These are phyloP conservation scores for Bufo bufo DNA, from an alignment of 2,113 vertebrate species.

Conservation along the genomic window DNA sequence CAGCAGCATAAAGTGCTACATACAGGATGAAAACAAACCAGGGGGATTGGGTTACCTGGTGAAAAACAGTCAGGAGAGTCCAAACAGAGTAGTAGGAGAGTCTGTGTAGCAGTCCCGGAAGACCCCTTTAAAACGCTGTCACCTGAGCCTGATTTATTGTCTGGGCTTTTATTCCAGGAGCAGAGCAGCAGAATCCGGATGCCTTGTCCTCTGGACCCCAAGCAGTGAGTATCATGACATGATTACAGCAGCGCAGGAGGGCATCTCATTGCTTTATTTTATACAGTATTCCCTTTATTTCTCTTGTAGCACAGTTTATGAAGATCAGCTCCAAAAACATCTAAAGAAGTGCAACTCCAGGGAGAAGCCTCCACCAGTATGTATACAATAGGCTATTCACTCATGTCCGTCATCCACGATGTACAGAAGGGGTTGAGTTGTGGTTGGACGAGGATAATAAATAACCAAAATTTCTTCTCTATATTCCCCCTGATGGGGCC, in stretches of 20 bases:
- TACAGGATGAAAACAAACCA: too few relatives aligned
- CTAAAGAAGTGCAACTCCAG: conserved; percentile 94
- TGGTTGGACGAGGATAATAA: background rate
- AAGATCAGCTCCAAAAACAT: conserved; percentile 89
- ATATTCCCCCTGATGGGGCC: too few relatives aligned
- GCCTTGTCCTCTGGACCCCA: conserved; percentile 90
- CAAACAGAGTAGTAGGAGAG: too few relatives aligned
- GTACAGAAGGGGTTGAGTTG: background rate
- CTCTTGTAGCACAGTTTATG: conserved; percentile 84
- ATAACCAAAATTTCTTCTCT: too few relatives aligned
- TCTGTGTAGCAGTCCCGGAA: too few relatives aligned
- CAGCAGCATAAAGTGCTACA: too few relatives aligned
- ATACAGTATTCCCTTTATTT: conserved; percentile 45
- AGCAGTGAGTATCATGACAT: conserved; percentile 82
- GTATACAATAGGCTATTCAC: conserved; percentile 58
- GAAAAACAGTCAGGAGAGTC: too few relatives aligned
- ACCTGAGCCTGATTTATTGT: too few relatives aligned
- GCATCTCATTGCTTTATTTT: background rate
- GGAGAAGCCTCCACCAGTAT: conserved; percentile 88
- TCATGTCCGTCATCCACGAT: background rate
- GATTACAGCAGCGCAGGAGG: background rate
- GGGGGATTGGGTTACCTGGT: too few relatives aligned
- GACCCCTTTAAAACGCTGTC: too few relatives aligned
- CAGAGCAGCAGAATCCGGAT: conserved; percentile 80
- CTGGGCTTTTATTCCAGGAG: conserved; percentile 59